Evolutionary conservation across 1,140 invertebrate species (phyloP), one percentile per base, ranked within the genome.

Genomic region (Sycophaga agraensis): DNA sequence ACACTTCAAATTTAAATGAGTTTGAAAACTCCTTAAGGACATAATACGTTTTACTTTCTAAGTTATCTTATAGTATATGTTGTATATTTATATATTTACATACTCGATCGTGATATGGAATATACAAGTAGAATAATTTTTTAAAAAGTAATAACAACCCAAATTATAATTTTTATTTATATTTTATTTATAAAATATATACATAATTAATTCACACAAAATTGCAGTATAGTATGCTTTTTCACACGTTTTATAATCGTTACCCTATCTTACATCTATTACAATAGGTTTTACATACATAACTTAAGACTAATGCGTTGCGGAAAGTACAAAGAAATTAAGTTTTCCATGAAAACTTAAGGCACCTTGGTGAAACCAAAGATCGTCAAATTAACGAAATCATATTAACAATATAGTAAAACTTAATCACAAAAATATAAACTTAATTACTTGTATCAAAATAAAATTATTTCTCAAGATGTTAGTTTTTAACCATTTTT

Each of bases 351-450:
- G 17, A 39, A n/a, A 55, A 55, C 17, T 11, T 62, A 67, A 67
- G 66, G 66, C 66, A 67, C 66, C 55, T 58, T 63, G 66, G 66
- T 67, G 66, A 67, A 67, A 67, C 66, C 66, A 62, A 65, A 65
- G 35, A 43, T 66, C 39, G 54, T 48, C 37, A 54, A 60, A 63
- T 58, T 62, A 14, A 28, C 11, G n/a, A 24, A 61, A 54, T 16
- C 5, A 22, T 54, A 59, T 59, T 54, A 42, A 64, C 40, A 59
- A 64, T 60, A 61, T 57, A 48, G 1, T 45, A 6, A 45, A 59
- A 50, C 17, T 63, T 66, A 58, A 63, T 46, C 11, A 31, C 35
- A 48, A 56, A 22, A 53, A 49, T 34, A 60, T 34, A 66, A 64
- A 63, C 40, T 45, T 64, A 54, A 60, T 49, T 26, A 45, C 22